Evolutionary conservation across 2,797 vertebrate genomes (phyloP), one percentile per base, ranked within the genome.

Genomic region (Rhinogobio ventralis): DNA sequence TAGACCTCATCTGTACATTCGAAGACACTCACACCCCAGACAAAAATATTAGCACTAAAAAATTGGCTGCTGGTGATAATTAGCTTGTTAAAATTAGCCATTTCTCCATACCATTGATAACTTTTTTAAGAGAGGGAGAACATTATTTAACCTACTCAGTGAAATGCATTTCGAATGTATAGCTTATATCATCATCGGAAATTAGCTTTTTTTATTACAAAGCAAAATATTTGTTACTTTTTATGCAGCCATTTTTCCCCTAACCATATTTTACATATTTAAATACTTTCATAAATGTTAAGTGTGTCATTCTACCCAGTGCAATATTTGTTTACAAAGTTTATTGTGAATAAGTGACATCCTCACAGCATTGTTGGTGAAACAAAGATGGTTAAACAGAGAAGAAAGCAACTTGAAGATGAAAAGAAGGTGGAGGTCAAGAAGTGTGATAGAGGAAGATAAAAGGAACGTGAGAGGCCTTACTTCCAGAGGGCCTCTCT

Each of bases 1-100:
- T 88, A 86, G 84, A 87, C 75, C 83, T 72, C 87, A 84, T 88
- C 83, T 86, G 89, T 81, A 78, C 72, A 60, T 87, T 88, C 55
- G 57, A 86, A 89, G 79, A 79, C 88, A 77, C 76, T 87, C 39
- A 74, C 82, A 87, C 81, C 83, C 84, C 79, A 45, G 81, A 87
- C 51, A 82, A 82, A 89, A 83, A 90, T 90, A 88, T 89, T 86
- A 46, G 17, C 23, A 17, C 83, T 88, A 82, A 84, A 82, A 84
- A 88, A 77, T 53, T 46, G 78, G 72, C 60, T 28, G n/a, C 55
- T n/a, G 5, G 36, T 46, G 78, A 67, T 83, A 79, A 76, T 82
- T 57, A 53, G 66, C 67, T n/a, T 23, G 23, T 83, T 80, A 55
- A 75, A 83, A 67, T 85, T 66, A 79, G 75, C 53, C 5, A 0